Evolutionary conservation across 2,888 invertebrate genomes (phyloP), one percentile per base, ranked within the genome.

Genomic region (Eudasyphora cyanicolor): DNA sequence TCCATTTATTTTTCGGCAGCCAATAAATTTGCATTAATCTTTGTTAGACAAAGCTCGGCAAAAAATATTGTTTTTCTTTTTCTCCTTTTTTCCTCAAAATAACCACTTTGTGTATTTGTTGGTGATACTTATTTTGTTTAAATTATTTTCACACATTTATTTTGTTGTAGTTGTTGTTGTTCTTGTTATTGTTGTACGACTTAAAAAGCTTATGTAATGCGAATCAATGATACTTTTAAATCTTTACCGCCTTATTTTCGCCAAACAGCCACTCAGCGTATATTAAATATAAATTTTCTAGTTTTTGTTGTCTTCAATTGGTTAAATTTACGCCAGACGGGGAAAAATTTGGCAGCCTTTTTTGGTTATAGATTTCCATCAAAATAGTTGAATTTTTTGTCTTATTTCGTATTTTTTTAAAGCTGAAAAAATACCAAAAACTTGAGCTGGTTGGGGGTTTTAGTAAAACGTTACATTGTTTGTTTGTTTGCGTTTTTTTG

Each of bases 111-210:
- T 12, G 45, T 60, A 10, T 5, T 19, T 67, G 42, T 69, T 77
- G 45, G 69, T 78, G 76, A 38, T 67, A 67, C 42, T 67, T 67
- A 24, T 67, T 67, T 67, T 49, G 81, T 79, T 79, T 79, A 79
- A 84, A 79, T 69, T 73, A 84, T 84, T 81, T 84, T 84, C 84
- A 84, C 84, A 84, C 84, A 84, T 84, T 81, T 81, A 27, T 69
- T 81, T 77, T 77, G 76, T 69, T 73, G n/a, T n/a, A n/a, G n/a
- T n/a, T n/a, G n/a, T n/a, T n/a, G n/a, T n/a, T n/a, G n/a, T n/a
- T n/a, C n/a, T n/a, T n/a, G n/a, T n/a, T n/a, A n/a, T n/a, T n/a
- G n/a, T n/a, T n/a, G n/a, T n/a, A n/a, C n/a, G n/a, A n/a, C n/a
- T n/a, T 54, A 32, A 17, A 62, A 32, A 70, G 71, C 27, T 78